Evolutionary conservation across 2,888 invertebrate species (phyloP).

Genomic region (Rhaphigaster nebulosa): DNA sequence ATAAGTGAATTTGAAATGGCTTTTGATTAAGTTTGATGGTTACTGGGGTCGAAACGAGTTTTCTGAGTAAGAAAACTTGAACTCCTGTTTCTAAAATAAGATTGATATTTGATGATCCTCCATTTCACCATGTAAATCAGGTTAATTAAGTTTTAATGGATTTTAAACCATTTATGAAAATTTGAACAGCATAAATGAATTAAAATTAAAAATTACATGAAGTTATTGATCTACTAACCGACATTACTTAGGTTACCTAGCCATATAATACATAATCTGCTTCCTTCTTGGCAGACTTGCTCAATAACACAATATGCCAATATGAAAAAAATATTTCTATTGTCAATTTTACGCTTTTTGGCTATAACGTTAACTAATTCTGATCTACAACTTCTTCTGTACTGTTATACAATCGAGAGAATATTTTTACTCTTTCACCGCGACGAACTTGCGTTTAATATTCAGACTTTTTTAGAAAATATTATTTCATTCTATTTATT

Average conservation of each 20-base stretch:
- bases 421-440: background rate
- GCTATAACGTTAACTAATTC: background rate
- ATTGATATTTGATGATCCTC: too few relatives aligned
- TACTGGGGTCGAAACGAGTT: background rate
- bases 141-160: too few relatives aligned
- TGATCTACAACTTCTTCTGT: background rate
- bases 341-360: background rate
- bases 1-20: background rate
- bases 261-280: background rate
- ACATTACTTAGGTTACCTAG: background rate
- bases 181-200: too few relatives aligned
- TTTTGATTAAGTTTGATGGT: background rate
- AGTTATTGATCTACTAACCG: background rate
- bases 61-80: background rate
- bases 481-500: too few relatives aligned
- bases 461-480: background rate
- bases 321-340: background rate
- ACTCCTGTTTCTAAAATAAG: too few relatives aligned
- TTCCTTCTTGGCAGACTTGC: background rate
- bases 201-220: too few relatives aligned
- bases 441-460: background rate
- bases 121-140: too few relatives aligned
- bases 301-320: background rate
- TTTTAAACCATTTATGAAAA: too few relatives aligned
- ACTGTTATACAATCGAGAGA: background rate